Evolutionary conservation across 30 jellyfish, hydroid and myxozoan genomes (phyloP), one percentile per base, ranked within the genome.

Genomic region (Nemopilema nomurai): DNA sequence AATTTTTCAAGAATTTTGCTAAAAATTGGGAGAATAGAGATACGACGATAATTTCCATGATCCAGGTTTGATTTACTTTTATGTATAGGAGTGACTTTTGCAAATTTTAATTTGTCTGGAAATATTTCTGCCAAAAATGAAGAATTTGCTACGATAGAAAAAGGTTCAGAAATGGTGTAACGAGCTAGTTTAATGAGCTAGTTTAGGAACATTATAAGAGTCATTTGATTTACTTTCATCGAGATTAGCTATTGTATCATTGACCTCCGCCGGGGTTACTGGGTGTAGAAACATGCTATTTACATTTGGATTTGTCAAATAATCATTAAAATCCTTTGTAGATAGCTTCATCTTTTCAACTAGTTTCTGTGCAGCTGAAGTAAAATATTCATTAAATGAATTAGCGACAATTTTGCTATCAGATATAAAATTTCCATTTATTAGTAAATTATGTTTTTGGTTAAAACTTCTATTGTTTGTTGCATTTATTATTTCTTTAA

Each of bases 91-190:
- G n/a, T n/a, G n/a, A n/a, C n/a, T n/a, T n/a, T n/a, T n/a, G n/a
- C 80, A 27, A 28, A 21, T 69, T 69, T 69, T 57, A 69, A 28
- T 69, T 69, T 69, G 9, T 73, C 83, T 1, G 83, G 83, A 24
- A 41, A 73, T 6, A 28, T 25, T 28, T 69, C 83, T 25, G 31
- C 83, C 16, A 30, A 29, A 32, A 73, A 73, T 1, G 83, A 28
- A 1, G 69, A 28, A 24, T 73, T 73, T 1, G 69, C 67, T 29
- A 73, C 23, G 8, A 28, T 73, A 29, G 69, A 28, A 28, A 73
- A 41, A 4, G 83, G 83, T 1, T 30, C 69, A 16, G 69, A 17
- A 9, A 73, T 73, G 41, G 67, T 28, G 4, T 28, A 32, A 9
- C 69, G 28, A 29, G 41, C 67, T 6, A 73, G 83, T 41, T 73